Conservation (phyloP, 2,797 vertebrate species). For the Lepilemur septentrionalis region DNA sequence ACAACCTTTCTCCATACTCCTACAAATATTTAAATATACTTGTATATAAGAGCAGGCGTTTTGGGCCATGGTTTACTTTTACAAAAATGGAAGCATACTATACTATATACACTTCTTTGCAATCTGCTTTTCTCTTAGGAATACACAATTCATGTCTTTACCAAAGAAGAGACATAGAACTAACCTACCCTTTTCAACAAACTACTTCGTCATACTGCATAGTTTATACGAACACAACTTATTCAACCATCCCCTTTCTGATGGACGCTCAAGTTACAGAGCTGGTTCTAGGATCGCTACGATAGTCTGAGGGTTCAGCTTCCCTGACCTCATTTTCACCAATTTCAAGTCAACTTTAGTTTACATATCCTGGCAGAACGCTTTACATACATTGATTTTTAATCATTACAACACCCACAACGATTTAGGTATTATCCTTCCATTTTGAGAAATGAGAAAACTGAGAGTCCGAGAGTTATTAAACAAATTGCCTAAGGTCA, state of each 20-base stretch:
- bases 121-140: constrained; percentile 1
- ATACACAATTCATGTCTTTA: background rate
- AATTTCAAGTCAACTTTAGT: background rate
- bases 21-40: background rate
- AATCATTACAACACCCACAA: background rate
- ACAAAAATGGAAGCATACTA: background rate
- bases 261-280: background rate
- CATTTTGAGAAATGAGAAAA: background rate
- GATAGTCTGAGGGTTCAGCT: background rate
- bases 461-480: background rate
- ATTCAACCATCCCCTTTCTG: background rate
- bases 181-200: constrained; percentile 41
- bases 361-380: background rate
- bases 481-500: background rate
- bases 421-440: background rate
- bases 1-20: background rate
- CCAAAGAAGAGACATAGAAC: background rate
- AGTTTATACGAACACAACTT: background rate
- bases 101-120: background rate
- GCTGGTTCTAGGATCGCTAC: background rate
- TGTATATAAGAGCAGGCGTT: background rate
- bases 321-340: background rate
- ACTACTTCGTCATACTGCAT: background rate
- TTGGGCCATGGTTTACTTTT: background rate
- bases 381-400: background rate